A percentile compares a stretch with the other conserved stretches of the same genome.
Evolutionary conservation across 2,797 vertebrate species (phyloP).

Genomic region (Sebastes variabilis): DNA sequence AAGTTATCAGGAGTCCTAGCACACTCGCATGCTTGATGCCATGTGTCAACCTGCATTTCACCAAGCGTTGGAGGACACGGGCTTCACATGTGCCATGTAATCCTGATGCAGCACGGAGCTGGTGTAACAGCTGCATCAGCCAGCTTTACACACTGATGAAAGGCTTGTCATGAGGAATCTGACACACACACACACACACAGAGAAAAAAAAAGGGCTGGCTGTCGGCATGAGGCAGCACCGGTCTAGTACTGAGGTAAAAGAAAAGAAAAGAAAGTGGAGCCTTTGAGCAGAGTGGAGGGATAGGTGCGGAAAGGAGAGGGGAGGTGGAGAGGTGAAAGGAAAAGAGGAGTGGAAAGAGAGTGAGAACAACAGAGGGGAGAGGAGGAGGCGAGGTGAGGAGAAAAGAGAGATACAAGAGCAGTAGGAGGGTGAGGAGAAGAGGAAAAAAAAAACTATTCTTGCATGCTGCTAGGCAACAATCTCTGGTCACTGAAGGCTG

Average conservation of each 20-base stretch:
- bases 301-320: neutral
- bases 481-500: constrained; percentile 56
- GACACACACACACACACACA: constrained; percentile 6
- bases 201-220: neutral
- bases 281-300: constrained; percentile 3
- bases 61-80: constrained; percentile 55
- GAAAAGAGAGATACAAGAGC: constrained; percentile 2
- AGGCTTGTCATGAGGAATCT: constrained; percentile 58
- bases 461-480: constrained; percentile 67
- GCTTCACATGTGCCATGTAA: constrained; percentile 70
- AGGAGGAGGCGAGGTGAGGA: constrained; percentile 3
- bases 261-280: constrained; percentile 12
- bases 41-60: constrained; percentile 61
- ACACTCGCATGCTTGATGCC: constrained; percentile 32
- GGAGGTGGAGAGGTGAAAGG: constrained; percentile 21
- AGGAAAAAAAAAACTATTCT: constrained; percentile 9
- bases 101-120: constrained; percentile 68
- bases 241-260: neutral
- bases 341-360: neutral
- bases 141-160: constrained; percentile 66
- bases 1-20: neutral
- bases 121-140: constrained; percentile 70
- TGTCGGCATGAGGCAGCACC: constrained; percentile 27
- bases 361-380: neutral
- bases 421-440: constrained; percentile 16